Evolutionary conservation across 2,113 vertebrate species (phyloP), one percentile per base, ranked within the genome.

Genomic region (Vulpes vulpes): DNA sequence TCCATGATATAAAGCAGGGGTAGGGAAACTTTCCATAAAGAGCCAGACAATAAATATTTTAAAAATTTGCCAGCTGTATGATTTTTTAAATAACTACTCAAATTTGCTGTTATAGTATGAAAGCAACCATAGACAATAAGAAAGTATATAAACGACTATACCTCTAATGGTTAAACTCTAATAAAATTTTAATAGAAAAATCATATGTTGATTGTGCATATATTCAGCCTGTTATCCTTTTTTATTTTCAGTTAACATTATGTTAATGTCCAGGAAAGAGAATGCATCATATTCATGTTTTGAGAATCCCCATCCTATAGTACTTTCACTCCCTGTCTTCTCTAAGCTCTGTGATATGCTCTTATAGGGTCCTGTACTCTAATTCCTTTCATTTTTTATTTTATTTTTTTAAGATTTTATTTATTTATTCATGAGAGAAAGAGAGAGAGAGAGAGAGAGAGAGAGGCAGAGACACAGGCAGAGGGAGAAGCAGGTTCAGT

Each of bases 111-210:
- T 80, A 30, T 25, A 64, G 6, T 83, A 69, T 55, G 35, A 90
- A 95, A 74, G 23, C 11, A 87, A 11, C 23, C 32, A 23, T 38
- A 69, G 10, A 81, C 5, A 69, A 11, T 62, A 82, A 95, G 23
- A 81, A 78, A 95, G 74, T 1, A 96, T 10, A 32, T 53, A 79
- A 92, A 88, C 11, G 11, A 1, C 5, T 3, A 91, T 73, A 82
- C 2, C 0, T 87, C 1, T 62, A 16, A 76, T 76, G 14, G 25
- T 7, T 78, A 78, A 51, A 14, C 73, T 80, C 5, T 89, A 83
- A 89, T 89, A 87, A 25, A 35, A 35, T 2, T 67, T 94, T 59
- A 95, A 64, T 92, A n/a, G 7, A 8, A 73, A 82, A 96, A 55
- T 3, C 27, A 83, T 8, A 27, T 5, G 0, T 35, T 64, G 6